These are phyloP conservation scores for Sinodicranocentrus sp. DNA, from an alignment of 2,888 invertebrate genomes.

Conservation along the genomic window DNA sequence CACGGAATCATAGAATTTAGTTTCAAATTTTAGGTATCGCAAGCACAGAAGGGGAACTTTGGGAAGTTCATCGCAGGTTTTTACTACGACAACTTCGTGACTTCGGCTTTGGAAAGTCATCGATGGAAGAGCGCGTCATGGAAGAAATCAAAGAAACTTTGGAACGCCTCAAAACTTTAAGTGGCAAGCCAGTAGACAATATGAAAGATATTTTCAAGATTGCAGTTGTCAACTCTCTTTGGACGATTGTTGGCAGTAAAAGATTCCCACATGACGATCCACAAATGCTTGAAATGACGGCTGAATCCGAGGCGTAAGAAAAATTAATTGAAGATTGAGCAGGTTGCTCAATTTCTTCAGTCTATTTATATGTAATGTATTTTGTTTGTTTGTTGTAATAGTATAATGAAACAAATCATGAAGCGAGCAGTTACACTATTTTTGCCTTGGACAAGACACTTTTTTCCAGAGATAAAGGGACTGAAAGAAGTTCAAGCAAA, in stretches of 20 bases:
- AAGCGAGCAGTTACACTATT: too few species aligned
- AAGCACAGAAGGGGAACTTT: conserved; percentile 4
- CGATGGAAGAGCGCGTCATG: not conserved
- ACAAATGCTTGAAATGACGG: too few species aligned
- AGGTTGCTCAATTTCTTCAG: too few species aligned
- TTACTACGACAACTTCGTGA: not conserved
- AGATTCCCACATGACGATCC: conserved; percentile 69
- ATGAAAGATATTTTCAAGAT: conserved; percentile 49
- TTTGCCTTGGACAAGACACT: conserved; percentile 36
- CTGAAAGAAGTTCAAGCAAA: too few species aligned
- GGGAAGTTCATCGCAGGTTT: conserved; percentile 18
- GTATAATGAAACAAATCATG: too few species aligned
- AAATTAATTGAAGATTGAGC: too few species aligned
- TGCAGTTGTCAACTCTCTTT: conserved; percentile 70
- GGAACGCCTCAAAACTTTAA: not conserved
- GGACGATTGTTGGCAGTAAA: conserved; percentile 66
- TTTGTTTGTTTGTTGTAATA: too few species aligned
- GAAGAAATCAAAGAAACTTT: conserved; percentile 20
- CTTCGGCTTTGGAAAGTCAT: not conserved
- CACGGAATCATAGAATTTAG: too few species aligned
- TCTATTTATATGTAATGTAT: too few species aligned
- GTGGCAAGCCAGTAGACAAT: not conserved
- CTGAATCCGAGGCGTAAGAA: too few species aligned
- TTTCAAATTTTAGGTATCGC: conserved; percentile 7
- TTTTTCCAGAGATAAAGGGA: conserved; percentile 16